phyloP scores from a whole-genome alignment of 1,140 invertebrate species.

The Kradibia gibbosae region DNA sequence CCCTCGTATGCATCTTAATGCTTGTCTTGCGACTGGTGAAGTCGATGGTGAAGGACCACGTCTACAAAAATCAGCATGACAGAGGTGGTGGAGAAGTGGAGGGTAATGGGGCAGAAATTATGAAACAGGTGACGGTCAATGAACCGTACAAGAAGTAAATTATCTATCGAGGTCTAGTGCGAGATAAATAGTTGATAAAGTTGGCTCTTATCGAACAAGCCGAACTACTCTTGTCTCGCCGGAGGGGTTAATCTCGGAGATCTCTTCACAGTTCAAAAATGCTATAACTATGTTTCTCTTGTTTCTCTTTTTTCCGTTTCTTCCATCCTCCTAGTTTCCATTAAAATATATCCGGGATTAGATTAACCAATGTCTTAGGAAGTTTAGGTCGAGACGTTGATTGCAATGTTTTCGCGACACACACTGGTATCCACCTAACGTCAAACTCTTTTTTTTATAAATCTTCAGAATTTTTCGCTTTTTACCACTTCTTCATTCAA shows the following conservation, averaged over 20 bases:
- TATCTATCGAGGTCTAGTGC: slow-evolving; percentile 25
- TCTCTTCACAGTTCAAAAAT: background rate
- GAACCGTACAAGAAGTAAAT: background rate
- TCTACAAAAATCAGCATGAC: background rate
- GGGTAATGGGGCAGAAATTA: background rate
- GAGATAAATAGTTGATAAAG: slow-evolving; percentile 20
- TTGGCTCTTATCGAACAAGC: slow-evolving; percentile 6
- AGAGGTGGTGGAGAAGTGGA: background rate
- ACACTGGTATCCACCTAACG: background rate
- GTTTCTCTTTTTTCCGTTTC: background rate
- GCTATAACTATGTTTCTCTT: background rate
- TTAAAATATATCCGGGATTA: slow-evolving; percentile 18
- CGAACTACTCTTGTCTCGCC: slow-evolving; percentile 34
- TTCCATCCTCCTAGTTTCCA: background rate
- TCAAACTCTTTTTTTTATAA: slow-evolving; percentile 34
- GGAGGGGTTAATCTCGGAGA: slow-evolving; percentile 32
- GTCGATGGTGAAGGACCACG: too few species aligned
- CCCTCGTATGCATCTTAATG: background rate
- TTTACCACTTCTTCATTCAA: background rate
- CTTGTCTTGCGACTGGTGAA: too few species aligned
- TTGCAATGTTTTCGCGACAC: slow-evolving; percentile 15
- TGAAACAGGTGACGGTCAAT: background rate
- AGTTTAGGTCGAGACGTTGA: slow-evolving; percentile 3
- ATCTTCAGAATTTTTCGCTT: slow-evolving; percentile 37
- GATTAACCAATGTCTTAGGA: slow-evolving; percentile 33